A percentile compares a stretch with the other conserved stretches of the same genome.
Evolutionary conservation across 2,797 vertebrate genomes (phyloP).

Genomic region (Esox masquinongy): DNA sequence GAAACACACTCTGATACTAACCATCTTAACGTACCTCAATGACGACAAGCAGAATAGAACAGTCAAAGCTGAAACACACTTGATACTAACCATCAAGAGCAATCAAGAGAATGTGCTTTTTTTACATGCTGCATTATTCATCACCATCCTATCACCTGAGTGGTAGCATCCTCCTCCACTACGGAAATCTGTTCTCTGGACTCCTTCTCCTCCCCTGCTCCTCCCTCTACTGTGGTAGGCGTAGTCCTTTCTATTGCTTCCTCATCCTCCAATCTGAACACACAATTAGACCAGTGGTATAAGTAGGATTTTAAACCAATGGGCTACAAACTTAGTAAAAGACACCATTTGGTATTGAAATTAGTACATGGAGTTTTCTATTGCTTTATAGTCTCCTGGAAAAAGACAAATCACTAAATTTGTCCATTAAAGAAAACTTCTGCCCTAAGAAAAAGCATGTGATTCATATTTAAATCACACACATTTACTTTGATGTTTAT

Average conservation of each 20-base stretch:
- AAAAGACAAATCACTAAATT: no score
- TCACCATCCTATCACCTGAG: conserved; percentile 29
- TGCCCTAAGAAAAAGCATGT: not conserved
- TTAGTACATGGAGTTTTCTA: not conserved
- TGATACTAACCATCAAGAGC: no score
- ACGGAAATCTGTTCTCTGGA: not conserved
- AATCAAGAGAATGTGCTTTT: not conserved
- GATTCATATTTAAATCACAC: not conserved
- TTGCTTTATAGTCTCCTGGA: no score
- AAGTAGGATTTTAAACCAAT: not conserved
- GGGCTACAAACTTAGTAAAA: not conserved
- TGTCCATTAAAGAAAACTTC: no score
- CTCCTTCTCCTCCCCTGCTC: conserved; percentile 15
- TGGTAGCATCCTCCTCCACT: conserved; percentile 2
- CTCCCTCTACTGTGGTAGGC: not conserved
- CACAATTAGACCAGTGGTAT: not conserved
- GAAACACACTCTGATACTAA: not conserved
- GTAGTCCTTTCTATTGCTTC: not conserved
- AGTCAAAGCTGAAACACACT: no score
- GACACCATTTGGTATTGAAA: not conserved
- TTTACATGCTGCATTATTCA: not conserved
- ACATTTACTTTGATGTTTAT: no score
- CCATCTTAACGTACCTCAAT: not conserved
- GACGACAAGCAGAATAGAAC: not conserved
- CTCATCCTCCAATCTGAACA: conserved; percentile 32